Conservation (phyloP, 2,797 vertebrate genomes). For the Microhierax caerulescens region DNA sequence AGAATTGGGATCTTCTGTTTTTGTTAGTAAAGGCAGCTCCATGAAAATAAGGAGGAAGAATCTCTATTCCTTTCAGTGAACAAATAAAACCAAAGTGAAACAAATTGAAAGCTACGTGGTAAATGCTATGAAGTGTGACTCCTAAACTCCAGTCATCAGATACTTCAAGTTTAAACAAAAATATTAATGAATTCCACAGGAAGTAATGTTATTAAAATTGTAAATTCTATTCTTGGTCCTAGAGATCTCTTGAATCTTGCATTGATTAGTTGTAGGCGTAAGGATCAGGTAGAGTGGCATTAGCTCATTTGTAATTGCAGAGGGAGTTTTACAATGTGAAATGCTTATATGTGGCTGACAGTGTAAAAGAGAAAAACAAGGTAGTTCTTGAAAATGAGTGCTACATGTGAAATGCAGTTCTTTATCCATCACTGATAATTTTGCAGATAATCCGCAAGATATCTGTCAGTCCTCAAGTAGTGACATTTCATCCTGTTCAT, state of each 20-base stretch:
- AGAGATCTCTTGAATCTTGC: neutral
- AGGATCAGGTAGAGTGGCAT: neutral
- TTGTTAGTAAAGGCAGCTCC: neutral
- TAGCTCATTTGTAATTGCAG: neutral
- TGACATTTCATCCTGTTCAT: neutral
- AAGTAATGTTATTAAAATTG: constrained; percentile 14
- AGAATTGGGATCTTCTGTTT: neutral
- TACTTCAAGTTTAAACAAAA: neutral
- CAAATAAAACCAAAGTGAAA: neutral
- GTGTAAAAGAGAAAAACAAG: neutral
- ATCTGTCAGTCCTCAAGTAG: neutral
- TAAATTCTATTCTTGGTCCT: neutral
- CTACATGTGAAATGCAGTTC: neutral
- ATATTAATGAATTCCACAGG: neutral
- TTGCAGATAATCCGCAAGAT: neutral
- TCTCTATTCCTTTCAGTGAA: neutral
- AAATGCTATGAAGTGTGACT: neutral
- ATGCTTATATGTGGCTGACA: neutral
- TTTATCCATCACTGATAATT: neutral
- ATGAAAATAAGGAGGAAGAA: neutral
- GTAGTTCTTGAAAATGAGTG: neutral
- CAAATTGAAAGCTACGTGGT: neutral
- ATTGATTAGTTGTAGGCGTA: neutral
- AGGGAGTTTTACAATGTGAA: neutral
- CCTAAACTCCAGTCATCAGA: neutral